Base-by-base conservation (phyloP, 2,888 invertebrate genomes). In the Buathra laborator region DNA sequence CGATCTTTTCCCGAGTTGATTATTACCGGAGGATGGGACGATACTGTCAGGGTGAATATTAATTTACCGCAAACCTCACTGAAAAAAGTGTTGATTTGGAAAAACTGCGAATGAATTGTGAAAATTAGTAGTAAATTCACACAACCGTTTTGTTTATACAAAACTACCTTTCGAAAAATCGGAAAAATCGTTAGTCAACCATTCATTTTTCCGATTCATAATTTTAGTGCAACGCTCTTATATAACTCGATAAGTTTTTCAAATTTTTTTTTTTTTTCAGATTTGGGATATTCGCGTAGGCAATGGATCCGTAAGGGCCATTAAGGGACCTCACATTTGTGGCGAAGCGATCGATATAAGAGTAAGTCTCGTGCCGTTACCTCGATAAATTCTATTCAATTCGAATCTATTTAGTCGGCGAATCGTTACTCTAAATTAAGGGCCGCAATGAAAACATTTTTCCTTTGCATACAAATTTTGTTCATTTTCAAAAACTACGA, bases 11-110 rank as follows among this genome's bases (percentile, higher is more conserved):
- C 94, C 0, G 90, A 92, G 53, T 90, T 94, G 68, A 94, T 95
- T 85, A 94, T 95, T 16, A 94, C 94, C 19, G 95, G 94, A 2
- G 95, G 95, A 46, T 95, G 95, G 95, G 96, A 96, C 88, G 94
- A 94, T 29, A 95, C 95, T 1, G 93, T 96, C 46, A 94, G 95
- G 91, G 96, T 96, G 91, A 90, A n/a, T 66, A 46, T 66, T 10
- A 3, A 2, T 66, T 10, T 77, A 43, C 2, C 7, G 3, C 37
- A n/a, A 53, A 10, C 16, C 16, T 2, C 53, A 14, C n/a, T 3
- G 6, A 6, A 1, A 37, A 37, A 37, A 37, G 6, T 5, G 6
- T 1, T 37, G 3, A 37, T 37, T 37, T 4, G n/a, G 2, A 16
- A 24, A 5, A n/a, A 12, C 48, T n/a, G 1, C 19, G 14, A 32